Conservation (phyloP, 2,888 invertebrate species). For the Agapostemon virescens region DNA sequence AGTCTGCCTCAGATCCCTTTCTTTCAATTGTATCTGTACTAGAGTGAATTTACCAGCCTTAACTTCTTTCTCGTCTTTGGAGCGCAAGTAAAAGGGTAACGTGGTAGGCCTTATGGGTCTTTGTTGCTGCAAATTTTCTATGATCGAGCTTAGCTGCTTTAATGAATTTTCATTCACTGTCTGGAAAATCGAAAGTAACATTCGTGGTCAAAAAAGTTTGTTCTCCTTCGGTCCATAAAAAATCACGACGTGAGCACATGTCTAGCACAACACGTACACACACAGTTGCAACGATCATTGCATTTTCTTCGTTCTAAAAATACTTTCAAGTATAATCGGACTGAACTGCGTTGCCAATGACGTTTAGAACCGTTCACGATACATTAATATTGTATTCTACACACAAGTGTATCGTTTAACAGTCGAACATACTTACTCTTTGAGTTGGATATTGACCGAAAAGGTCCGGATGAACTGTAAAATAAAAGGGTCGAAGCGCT, state of each 20-base stretch:
- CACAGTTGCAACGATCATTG: constrained; percentile 3
- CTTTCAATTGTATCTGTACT: constrained; percentile 87
- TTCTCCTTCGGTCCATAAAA: neutral
- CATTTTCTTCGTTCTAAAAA: constrained; percentile 57
- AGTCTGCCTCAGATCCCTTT: constrained; percentile 86
- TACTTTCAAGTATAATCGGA: constrained; percentile 37
- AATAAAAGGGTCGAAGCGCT: constrained; percentile 95
- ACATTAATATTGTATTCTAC: too few relatives aligned
- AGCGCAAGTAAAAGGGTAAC: constrained; percentile 90
- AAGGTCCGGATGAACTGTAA: constrained; percentile 96
- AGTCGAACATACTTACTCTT: constrained; percentile 83
- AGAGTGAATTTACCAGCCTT: constrained; percentile 86
- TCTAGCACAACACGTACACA: neutral
- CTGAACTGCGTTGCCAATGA: constrained; percentile 27
- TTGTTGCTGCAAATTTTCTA: constrained; percentile 89
- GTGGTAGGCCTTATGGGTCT: constrained; percentile 84
- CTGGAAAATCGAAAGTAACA: constrained; percentile 81
- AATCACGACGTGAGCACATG: neutral
- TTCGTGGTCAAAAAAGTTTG: neutral
- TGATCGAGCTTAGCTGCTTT: constrained; percentile 91
- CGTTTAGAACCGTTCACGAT: neutral
- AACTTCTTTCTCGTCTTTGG: constrained; percentile 83
- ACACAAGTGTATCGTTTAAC: neutral
- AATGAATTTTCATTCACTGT: constrained; percentile 94
- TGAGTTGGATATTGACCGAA: constrained; percentile 95